Conservation (phyloP, 2,888 invertebrate species). For the Caenorhabditis becei region DNA sequence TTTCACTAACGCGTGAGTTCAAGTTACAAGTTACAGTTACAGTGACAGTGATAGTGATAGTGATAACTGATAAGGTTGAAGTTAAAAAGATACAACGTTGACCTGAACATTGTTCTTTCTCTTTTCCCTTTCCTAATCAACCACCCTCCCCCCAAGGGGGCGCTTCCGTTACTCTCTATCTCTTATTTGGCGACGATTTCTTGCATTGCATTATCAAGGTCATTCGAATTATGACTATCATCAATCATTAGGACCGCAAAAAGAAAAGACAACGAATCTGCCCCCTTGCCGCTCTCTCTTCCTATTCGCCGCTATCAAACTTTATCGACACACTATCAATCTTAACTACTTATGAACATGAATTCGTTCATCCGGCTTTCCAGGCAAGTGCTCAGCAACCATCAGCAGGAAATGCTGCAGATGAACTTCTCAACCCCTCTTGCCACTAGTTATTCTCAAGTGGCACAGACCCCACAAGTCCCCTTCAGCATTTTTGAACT, state of each 20-base stretch:
- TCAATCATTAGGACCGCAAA: slow-evolving; percentile 59
- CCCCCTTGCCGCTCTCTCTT: slow-evolving; percentile 12
- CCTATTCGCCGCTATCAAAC: slow-evolving; percentile 6
- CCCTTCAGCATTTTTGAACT: slow-evolving; percentile 56
- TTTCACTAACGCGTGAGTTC: slow-evolving; percentile 63
- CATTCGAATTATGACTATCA: slow-evolving; percentile 61
- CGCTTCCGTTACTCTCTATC: slow-evolving; percentile 4
- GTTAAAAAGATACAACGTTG: neutral
- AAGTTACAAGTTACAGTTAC: neutral
- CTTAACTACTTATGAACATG: slow-evolving; percentile 6
- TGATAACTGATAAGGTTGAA: neutral
- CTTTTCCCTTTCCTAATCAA: neutral
- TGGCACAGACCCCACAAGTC: slow-evolving; percentile 38
- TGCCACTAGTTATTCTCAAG: slow-evolving; percentile 51
- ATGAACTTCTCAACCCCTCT: slow-evolving; percentile 52
- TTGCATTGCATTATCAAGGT: slow-evolving; percentile 59
- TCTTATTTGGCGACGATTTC: slow-evolving; percentile 16
- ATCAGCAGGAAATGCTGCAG: slow-evolving; percentile 54
- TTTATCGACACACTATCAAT: slow-evolving; percentile 2
- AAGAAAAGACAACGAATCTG: slow-evolving; percentile 44
- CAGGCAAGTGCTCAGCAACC: slow-evolving; percentile 56
- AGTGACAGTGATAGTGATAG: neutral
- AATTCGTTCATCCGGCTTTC: slow-evolving; percentile 36
- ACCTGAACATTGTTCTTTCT: slow-evolving; percentile 33
- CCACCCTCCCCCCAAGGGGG: neutral